Evolutionary conservation across 1,140 invertebrate genomes (phyloP).

Genomic region (Meloidogyne exigua): DNA sequence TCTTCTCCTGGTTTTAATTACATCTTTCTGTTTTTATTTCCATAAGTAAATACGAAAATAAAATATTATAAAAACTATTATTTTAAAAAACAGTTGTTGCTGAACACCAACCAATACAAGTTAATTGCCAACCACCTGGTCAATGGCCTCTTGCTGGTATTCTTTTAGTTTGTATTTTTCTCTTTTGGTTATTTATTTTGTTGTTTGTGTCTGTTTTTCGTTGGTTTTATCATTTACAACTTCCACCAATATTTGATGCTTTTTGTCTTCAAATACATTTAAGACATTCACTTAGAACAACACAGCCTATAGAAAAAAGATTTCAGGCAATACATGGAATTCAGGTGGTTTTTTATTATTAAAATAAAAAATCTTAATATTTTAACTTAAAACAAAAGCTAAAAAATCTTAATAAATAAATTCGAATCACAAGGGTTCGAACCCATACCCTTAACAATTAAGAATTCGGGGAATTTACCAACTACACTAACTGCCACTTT

Average conservation of each 20-base stretch:
- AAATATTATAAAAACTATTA: too few species aligned
- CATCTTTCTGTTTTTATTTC: too few species aligned
- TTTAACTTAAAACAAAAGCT: too few species aligned
- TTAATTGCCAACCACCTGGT: slow-evolving; percentile 38
- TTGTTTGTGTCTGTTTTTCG: slow-evolving; percentile 9
- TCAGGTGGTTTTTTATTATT: slow-evolving; percentile 29
- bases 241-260: slow-evolving; percentile 19
- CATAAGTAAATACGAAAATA: too few species aligned
- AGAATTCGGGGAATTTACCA: background rate
- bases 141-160: slow-evolving; percentile 36
- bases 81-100: slow-evolving; percentile 35
- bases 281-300: slow-evolving; percentile 41
- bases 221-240: slow-evolving; percentile 13
- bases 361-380: too few species aligned
- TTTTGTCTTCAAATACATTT: slow-evolving; percentile 39
- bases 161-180: slow-evolving; percentile 23
- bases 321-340: slow-evolving; percentile 45
- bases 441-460: background rate
- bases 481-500: background rate
- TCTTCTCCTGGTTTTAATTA: too few species aligned
- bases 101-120: slow-evolving; percentile 33
- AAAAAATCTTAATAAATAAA: too few species aligned
- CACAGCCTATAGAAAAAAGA: slow-evolving; percentile 21
- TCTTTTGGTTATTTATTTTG: slow-evolving; percentile 27
- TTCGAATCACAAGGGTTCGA: too few species aligned